Evolutionary conservation across 2,888 invertebrate species (phyloP).

Genomic region (Muscina levida): DNA sequence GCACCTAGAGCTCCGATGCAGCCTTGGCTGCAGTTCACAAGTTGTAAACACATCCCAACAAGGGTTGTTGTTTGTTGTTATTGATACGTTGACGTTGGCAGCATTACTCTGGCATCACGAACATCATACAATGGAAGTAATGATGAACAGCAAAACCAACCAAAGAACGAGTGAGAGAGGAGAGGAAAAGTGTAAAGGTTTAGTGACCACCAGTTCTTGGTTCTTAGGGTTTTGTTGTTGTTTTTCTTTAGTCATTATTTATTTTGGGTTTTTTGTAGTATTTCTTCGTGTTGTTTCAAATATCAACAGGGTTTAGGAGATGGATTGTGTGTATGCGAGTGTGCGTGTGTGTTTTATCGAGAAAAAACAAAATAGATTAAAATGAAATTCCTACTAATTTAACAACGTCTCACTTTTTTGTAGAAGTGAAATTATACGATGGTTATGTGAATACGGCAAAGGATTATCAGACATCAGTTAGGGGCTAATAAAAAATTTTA

Average conservation of each 20-base stretch:
- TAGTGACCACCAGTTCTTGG: slow-evolving; percentile 11
- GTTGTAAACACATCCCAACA: slow-evolving; percentile 1
- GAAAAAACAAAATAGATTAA: no score
- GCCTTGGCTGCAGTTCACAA: no score
- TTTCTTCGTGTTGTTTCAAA: slow-evolving; percentile 5
- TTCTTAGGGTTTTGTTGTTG: background rate
- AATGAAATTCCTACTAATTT: no score
- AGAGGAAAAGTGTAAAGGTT: slow-evolving; percentile 26
- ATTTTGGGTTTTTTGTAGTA: no score
- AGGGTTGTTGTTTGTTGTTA: slow-evolving; percentile 46
- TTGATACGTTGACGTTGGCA: slow-evolving; percentile 12
- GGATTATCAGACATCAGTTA: no score
- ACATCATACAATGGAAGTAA: background rate
- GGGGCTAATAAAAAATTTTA: no score
- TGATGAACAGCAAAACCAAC: background rate
- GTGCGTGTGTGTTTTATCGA: no score
- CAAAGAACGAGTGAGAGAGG: slow-evolving; percentile 17
- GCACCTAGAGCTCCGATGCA: slow-evolving; percentile 12
- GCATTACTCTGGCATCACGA: background rate
- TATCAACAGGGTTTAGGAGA: no score
- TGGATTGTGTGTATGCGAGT: no score
- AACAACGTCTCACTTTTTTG: no score
- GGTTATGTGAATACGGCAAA: no score
- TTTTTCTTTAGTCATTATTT: background rate
- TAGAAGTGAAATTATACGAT: no score